Conservation (phyloP, 2,113 vertebrate species). For the Rafetus swinhoei region DNA sequence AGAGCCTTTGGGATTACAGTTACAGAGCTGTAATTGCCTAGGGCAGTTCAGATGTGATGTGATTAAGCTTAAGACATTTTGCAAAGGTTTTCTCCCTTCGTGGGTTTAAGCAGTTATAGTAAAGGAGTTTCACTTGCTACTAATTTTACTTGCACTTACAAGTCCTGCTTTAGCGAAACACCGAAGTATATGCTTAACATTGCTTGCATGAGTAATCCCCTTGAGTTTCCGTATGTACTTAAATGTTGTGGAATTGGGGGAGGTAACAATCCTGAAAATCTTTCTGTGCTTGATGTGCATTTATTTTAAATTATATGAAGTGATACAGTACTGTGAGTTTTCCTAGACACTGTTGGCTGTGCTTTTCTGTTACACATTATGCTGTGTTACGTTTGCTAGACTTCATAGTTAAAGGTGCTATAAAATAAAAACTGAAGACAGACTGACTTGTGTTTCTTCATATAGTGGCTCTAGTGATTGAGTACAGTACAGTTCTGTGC, state of each 20-base stretch:
- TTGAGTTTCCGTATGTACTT: background rate
- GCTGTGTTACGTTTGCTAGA: background rate
- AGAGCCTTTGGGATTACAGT: background rate
- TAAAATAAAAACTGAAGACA: background rate
- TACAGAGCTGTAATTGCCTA: background rate
- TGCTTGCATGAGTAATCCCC: background rate
- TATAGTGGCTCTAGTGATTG: background rate
- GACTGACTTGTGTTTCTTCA: background rate
- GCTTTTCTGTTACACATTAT: background rate
- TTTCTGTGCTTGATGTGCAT: background rate
- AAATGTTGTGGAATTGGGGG: background rate
- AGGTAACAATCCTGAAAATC: background rate
- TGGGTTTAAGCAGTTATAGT: background rate
- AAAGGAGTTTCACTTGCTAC: background rate
- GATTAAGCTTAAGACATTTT: background rate
- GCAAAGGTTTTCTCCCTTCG: background rate
- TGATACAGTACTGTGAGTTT: background rate
- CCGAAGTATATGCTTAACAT: background rate
- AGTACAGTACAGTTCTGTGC: background rate
- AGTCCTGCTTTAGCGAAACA: background rate
- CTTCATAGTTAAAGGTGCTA: background rate
- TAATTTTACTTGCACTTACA: background rate
- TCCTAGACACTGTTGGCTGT: background rate
- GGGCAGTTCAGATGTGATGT: background rate
- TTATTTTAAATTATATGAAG: background rate